Conservation (phyloP, 2,797 vertebrate genomes). For the Sebastes umbrosus region DNA sequence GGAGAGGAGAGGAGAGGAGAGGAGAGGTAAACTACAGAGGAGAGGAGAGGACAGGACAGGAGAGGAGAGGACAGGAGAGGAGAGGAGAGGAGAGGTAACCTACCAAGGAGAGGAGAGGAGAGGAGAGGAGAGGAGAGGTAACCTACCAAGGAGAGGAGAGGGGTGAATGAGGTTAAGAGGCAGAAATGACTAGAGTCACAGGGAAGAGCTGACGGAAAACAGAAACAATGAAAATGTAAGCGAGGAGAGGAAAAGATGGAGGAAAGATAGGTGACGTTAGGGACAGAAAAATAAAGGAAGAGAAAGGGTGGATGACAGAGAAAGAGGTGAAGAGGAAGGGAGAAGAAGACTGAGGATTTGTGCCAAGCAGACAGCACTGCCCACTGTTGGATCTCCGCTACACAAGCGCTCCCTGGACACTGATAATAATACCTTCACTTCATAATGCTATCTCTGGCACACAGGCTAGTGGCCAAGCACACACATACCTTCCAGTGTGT, state of each 20-base stretch:
- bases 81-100: background rate
- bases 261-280: background rate
- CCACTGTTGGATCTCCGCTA: conserved; percentile 48
- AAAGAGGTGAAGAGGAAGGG: conserved; percentile 3
- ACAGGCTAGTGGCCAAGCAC: conserved; percentile 28
- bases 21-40: background rate
- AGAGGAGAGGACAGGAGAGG: background rate
- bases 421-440: conserved; percentile 61
- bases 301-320: background rate
- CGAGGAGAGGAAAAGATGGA: background rate
- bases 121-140: conserved; percentile 3
- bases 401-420: conserved; percentile 62
- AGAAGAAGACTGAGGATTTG: conserved; percentile 14
- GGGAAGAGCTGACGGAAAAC: background rate
- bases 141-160: background rate
- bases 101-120: background rate
- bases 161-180: background rate
- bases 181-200: background rate
- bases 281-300: conserved; percentile 3
- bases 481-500: conserved; percentile 15
- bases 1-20: background rate
- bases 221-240: background rate
- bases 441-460: conserved; percentile 59
- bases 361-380: conserved; percentile 53
- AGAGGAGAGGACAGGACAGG: background rate